phyloP scores from a whole-genome alignment of 2,797 vertebrate species.

The Valencia hispanica region DNA sequence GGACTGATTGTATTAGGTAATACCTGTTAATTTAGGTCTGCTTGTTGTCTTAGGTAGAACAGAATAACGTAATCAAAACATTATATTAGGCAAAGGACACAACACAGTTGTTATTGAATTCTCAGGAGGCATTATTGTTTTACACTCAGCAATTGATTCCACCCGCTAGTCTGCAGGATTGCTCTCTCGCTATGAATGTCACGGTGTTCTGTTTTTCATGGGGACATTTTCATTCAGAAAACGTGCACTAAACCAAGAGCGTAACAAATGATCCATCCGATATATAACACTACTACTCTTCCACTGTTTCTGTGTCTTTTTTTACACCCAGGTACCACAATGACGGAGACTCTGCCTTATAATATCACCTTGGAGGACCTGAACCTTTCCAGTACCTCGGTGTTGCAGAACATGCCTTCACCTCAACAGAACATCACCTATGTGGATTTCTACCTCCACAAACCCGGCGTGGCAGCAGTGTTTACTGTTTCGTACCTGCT shows the following conservation, averaged over 20 bases:
- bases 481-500: slow-evolving; percentile 91
- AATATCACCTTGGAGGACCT: slow-evolving; percentile 61
- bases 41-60: neutral
- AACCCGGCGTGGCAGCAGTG: slow-evolving; percentile 82
- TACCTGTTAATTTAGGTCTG: neutral
- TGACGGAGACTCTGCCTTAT: slow-evolving; percentile 54
- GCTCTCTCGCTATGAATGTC: neutral
- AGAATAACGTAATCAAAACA: slow-evolving; percentile 23
- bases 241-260: neutral
- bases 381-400: slow-evolving; percentile 59
- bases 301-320: slow-evolving; percentile 1
- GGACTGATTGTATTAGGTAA: neutral
- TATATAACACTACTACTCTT: neutral
- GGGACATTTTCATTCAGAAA: slow-evolving; percentile 1
- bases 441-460: slow-evolving; percentile 90
- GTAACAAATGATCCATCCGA: neutral
- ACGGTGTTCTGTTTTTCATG: neutral
- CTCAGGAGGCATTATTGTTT: slow-evolving; percentile 14
- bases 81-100: neutral
- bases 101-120: slow-evolving; percentile 39
- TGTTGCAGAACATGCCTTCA: slow-evolving; percentile 24
- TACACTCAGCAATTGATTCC: slow-evolving; percentile 34
- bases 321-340: slow-evolving; percentile 42
- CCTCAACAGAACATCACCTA: slow-evolving; percentile 82
- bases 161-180: slow-evolving; percentile 4